Evolutionary conservation across 2,888 invertebrate genomes (phyloP).

Genomic region (Andrena fulva): DNA sequence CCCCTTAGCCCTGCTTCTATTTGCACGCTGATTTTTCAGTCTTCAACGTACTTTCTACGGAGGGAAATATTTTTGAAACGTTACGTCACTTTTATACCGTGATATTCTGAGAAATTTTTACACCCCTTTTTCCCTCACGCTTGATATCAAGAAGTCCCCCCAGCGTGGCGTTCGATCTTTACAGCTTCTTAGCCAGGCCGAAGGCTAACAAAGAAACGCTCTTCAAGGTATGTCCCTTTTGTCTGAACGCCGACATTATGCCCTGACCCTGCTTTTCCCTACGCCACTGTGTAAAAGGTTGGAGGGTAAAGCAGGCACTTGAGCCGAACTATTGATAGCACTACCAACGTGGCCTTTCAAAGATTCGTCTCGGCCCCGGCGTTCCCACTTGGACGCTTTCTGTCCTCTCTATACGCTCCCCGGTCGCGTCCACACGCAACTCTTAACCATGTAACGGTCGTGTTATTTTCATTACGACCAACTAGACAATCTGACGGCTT

Average conservation of each 20-base stretch:
- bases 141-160: conserved; percentile 28
- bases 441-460: conserved; percentile 52
- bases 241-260: conserved; percentile 57
- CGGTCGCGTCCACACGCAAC: not conserved
- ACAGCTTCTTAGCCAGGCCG: conserved; percentile 9
- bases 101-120: not conserved
- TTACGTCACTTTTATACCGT: too few species aligned
- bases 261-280: conserved; percentile 60
- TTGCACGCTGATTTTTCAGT: not conserved
- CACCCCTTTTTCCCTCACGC: conserved; percentile 9
- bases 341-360: conserved; percentile 73
- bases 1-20: not conserved
- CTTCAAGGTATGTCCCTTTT: conserved; percentile 40
- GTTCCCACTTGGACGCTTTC: conserved; percentile 43
- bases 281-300: conserved; percentile 66
- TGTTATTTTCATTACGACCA: conserved; percentile 53
- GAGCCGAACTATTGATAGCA: conserved; percentile 75
- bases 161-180: conserved; percentile 13
- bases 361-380: conserved; percentile 68
- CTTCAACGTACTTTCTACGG: not conserved
- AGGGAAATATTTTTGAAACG: too few species aligned
- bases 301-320: conserved; percentile 68
- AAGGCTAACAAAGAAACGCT: conserved; percentile 41
- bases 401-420: conserved; percentile 13
- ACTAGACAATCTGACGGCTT: conserved; percentile 46